Evolutionary conservation across 2,113 vertebrate genomes (phyloP).

Genomic region (Anthoscopus minutus): DNA sequence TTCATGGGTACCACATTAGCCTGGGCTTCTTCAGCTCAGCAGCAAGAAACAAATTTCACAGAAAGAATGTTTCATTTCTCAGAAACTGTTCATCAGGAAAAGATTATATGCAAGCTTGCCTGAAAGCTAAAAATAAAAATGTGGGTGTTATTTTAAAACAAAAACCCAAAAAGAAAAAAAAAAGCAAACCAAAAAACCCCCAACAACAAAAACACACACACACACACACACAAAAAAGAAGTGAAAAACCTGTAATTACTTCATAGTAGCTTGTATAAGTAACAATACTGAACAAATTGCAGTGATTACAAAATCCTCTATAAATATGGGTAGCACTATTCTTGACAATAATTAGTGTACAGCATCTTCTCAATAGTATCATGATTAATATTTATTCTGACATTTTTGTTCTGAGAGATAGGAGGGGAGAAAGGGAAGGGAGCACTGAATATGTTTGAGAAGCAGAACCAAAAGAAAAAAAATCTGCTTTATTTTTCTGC

Average conservation of each 20-base stretch:
- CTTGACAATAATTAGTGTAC: conserved; percentile 48
- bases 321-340: conserved; percentile 47
- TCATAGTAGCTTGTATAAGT: conserved; percentile 38
- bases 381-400: conserved; percentile 57
- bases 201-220: not conserved
- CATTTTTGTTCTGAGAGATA: conserved; percentile 27
- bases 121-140: not conserved
- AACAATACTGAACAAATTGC: conserved; percentile 62
- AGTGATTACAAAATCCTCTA: conserved; percentile 57
- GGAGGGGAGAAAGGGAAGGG: not conserved
- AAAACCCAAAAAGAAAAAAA: not conserved
- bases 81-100: not conserved
- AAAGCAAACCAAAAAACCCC: not conserved
- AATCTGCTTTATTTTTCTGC: conserved; percentile 59
- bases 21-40: not conserved
- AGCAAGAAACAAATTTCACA: not conserved
- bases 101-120: not conserved
- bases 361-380: not conserved
- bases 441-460: not conserved
- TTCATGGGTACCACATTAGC: not conserved
- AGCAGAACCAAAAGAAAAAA: conserved; percentile 17
- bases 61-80: not conserved
- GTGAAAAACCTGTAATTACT: conserved; percentile 43
- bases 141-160: conserved; percentile 16
- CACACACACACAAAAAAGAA: not conserved